These are phyloP conservation scores for Ephialtes manifestator DNA, from an alignment of 2,888 invertebrate genomes.

Conservation along the genomic window DNA sequence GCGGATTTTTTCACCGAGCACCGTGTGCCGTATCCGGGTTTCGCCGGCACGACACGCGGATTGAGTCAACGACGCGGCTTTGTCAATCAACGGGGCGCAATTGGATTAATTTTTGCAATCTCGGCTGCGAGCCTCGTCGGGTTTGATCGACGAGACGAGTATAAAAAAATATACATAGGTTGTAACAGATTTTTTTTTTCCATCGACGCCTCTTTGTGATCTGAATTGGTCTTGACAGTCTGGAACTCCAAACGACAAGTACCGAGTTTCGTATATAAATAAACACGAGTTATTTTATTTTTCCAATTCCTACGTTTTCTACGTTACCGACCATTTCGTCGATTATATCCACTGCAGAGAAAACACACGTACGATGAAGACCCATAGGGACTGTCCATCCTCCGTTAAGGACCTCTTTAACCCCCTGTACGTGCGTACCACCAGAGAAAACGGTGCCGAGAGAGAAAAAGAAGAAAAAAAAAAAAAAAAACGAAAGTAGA, in stretches of 20 bases:
- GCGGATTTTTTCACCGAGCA: constrained; percentile 68
- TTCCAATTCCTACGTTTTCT: constrained; percentile 14
- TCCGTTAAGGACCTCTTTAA: constrained; percentile 70
- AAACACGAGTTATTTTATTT: not conserved
- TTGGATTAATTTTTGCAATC: constrained; percentile 77
- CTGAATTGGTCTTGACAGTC: not conserved
- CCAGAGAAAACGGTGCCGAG: constrained; percentile 38
- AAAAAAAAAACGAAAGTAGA: constrained; percentile 42
- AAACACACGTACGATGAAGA: constrained; percentile 17
- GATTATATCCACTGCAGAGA: not conserved
- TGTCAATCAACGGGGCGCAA: constrained; percentile 75
- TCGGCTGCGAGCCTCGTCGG: constrained; percentile 42
- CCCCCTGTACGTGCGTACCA: constrained; percentile 58
- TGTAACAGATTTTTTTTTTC: constrained; percentile 20
- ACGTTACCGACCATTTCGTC: constrained; percentile 11
- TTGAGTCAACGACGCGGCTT: constrained; percentile 77
- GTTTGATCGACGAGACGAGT: constrained; percentile 37
- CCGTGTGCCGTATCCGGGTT: constrained; percentile 34
- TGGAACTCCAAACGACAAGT: constrained; percentile 16
- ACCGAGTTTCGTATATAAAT: constrained; percentile 3
- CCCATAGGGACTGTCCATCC: constrained; percentile 62
- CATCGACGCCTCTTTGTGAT: constrained; percentile 16
- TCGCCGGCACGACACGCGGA: constrained; percentile 64
- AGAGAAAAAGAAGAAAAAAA: constrained; percentile 38
- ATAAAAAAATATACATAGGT: constrained; percentile 21